phyloP scores from a whole-genome alignment of 2,113 vertebrate species.

The Pelobates fuscus region DNA sequence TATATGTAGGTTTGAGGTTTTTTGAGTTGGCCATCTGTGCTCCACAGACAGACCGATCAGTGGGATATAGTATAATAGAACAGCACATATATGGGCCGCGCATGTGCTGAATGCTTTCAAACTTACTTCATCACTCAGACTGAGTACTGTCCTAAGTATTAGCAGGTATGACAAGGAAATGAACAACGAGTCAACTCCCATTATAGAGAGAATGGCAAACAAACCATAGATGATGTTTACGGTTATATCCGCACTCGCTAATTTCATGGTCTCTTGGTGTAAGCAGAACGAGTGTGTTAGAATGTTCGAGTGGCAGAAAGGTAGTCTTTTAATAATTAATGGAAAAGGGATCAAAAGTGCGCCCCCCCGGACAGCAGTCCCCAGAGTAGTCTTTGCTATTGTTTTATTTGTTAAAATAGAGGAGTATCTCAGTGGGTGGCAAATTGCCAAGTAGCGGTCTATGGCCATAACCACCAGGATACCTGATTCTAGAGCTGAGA shows the following conservation, averaged over 20 bases:
- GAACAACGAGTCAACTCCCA: slow-evolving; percentile 64
- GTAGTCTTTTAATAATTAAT: slow-evolving; percentile 61
- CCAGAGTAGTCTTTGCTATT: slow-evolving; percentile 40
- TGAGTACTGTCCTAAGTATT: slow-evolving; percentile 58
- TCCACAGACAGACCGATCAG: slow-evolving; percentile 60
- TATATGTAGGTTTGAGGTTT: slow-evolving; percentile 50
- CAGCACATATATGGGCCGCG: slow-evolving; percentile 63
- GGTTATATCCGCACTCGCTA: slow-evolving; percentile 58
- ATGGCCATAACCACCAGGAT: slow-evolving; percentile 37
- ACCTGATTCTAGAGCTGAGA: slow-evolving; percentile 20
- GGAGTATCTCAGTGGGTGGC: slow-evolving; percentile 53
- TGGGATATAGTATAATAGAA: slow-evolving; percentile 65
- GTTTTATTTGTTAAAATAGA: slow-evolving; percentile 45
- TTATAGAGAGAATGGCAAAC: slow-evolving; percentile 54
- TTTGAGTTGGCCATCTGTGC: slow-evolving; percentile 54
- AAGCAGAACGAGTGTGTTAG: slow-evolving; percentile 67
- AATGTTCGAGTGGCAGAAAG: slow-evolving; percentile 52
- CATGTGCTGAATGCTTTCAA: slow-evolving; percentile 59
- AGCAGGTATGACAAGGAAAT: slow-evolving; percentile 65
- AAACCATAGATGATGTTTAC: slow-evolving; percentile 60
- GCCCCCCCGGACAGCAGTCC: neutral
- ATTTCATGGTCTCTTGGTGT: slow-evolving; percentile 67
- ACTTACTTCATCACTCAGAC: slow-evolving; percentile 57
- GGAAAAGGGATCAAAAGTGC: slow-evolving; percentile 58
- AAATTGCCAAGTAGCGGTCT: slow-evolving; percentile 55